Evolutionary conservation across 2,113 vertebrate genomes (phyloP).

Genomic region (Lanius ludovicianus): DNA sequence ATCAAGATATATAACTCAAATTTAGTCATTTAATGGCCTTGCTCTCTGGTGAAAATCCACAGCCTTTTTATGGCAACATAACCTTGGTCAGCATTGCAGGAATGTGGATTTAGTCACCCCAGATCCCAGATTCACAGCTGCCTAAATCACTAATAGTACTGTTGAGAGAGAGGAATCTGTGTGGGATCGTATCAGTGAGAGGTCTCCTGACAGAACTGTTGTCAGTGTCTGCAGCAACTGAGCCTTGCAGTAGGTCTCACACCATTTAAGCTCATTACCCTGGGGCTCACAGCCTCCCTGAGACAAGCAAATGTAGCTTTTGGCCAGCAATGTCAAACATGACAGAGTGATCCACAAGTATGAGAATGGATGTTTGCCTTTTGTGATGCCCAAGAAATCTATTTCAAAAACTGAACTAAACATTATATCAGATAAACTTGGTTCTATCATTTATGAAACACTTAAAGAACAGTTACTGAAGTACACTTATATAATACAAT

Average conservation of each 20-base stretch:
- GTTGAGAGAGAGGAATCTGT: not conserved
- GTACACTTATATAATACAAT: constrained; percentile 1
- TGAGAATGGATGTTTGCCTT: not conserved
- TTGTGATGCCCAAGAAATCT: not conserved
- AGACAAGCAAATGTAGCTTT: not conserved
- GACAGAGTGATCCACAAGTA: not conserved
- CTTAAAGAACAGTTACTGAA: not conserved
- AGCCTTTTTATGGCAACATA: not conserved
- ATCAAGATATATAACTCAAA: not conserved
- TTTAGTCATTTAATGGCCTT: not conserved
- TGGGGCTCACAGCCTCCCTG: not conserved
- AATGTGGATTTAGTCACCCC: not conserved
- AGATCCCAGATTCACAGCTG: not conserved
- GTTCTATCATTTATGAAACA: not conserved
- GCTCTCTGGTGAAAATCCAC: not conserved
- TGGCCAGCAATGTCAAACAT: not conserved
- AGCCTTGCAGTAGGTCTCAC: constrained; percentile 3
- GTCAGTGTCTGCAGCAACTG: not conserved
- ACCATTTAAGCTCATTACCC: not conserved
- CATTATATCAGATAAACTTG: not conserved
- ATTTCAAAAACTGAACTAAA: not conserved
- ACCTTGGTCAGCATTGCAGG: not conserved
- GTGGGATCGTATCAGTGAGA: not conserved
- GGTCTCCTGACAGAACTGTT: not conserved
- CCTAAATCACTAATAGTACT: not conserved